Conservation (phyloP, 2,888 invertebrate genomes). For the Drosophila villosipedis region DNA sequence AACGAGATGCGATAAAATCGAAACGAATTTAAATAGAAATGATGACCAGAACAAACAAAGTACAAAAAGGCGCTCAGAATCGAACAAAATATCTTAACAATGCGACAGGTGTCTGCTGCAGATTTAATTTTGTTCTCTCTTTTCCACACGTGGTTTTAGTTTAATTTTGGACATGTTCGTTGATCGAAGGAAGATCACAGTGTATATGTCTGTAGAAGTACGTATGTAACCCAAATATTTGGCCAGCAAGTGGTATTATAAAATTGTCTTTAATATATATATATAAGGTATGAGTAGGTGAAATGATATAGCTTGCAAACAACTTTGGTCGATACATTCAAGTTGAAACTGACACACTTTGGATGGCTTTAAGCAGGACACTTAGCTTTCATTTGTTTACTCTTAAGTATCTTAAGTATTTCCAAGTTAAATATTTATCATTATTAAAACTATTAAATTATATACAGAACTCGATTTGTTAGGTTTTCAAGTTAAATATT, state of each 20-base stretch:
- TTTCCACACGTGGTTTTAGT: slow-evolving; percentile 16
- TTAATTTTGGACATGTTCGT: slow-evolving; percentile 29
- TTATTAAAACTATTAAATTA: not conserved
- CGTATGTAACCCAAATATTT: not conserved
- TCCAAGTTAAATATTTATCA: not conserved
- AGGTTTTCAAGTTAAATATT: not conserved
- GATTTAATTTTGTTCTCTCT: slow-evolving; percentile 4
- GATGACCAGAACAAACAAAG: slow-evolving; percentile 43
- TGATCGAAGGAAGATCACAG: slow-evolving; percentile 7
- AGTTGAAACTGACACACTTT: not conserved
- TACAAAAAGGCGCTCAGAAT: slow-evolving; percentile 25
- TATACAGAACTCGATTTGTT: not conserved
- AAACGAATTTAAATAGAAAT: slow-evolving; percentile 62
- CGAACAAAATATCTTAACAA: slow-evolving; percentile 34
- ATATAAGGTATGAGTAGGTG: not conserved
- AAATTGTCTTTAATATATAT: not conserved
- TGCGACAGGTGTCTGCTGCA: slow-evolving; percentile 26
- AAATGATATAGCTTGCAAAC: not conserved
- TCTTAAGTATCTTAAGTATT: not conserved
- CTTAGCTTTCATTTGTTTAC: not conserved
- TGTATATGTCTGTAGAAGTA: not conserved
- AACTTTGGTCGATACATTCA: not conserved
- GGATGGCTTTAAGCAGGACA: not conserved
- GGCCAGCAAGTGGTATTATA: not conserved
- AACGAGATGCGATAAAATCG: slow-evolving; percentile 63